Conservation (phyloP, 2,888 invertebrate genomes). For the Atrina japonica region DNA sequence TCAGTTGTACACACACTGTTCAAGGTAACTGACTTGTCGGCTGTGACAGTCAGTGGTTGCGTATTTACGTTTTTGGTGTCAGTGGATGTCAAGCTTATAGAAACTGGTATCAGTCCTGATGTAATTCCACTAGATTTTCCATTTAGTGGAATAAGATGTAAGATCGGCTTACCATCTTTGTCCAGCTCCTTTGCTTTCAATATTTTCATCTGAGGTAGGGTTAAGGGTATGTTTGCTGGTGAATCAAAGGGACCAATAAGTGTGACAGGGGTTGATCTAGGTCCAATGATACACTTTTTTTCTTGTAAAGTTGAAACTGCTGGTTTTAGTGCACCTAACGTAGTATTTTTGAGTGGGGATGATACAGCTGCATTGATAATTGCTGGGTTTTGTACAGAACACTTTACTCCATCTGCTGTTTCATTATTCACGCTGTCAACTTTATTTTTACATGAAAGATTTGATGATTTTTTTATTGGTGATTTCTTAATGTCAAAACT, state of each 20-base stretch:
- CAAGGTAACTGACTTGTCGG: too few relatives aligned
- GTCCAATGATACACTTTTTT: conserved; percentile 8
- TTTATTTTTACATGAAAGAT: too few relatives aligned
- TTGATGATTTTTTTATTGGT: too few relatives aligned
- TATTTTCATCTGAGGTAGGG: conserved; percentile 16
- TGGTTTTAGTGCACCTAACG: background rate
- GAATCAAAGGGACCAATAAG: conserved; percentile 22
- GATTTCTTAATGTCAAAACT: too few relatives aligned
- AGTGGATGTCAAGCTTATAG: background rate
- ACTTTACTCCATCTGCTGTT: background rate
- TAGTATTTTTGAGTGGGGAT: background rate
- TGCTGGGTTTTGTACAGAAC: background rate
- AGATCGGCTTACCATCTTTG: conserved; percentile 16
- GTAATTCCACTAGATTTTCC: background rate
- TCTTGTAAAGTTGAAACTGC: background rate
- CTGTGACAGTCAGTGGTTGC: too few relatives aligned
- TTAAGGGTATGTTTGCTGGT: conserved; percentile 12
- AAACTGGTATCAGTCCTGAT: background rate
- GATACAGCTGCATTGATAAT: background rate
- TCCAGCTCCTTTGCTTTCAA: conserved; percentile 6
- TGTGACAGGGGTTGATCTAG: conserved; percentile 23
- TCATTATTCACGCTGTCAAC: background rate
- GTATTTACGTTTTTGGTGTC: too few relatives aligned
- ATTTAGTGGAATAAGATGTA: conserved; percentile 12
- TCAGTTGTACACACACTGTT: background rate